Conservation (phyloP, 2,113 vertebrate genomes). For the Gopherus flavomarginatus region DNA sequence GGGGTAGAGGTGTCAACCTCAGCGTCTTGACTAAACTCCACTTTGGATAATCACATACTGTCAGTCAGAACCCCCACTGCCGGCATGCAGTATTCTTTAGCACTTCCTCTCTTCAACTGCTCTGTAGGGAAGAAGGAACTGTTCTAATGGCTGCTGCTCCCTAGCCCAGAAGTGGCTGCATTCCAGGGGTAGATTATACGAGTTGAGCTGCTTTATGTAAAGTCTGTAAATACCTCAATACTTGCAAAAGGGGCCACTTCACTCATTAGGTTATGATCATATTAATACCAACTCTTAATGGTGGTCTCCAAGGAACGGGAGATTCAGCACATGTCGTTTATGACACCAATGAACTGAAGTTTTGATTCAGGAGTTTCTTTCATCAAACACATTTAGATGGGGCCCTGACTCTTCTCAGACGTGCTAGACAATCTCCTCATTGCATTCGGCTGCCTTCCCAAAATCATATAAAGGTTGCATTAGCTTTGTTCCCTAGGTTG, state of each 20-base stretch:
- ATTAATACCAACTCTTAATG: neutral
- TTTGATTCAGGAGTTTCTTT: neutral
- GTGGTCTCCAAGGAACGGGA: neutral
- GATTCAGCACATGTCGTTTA: neutral
- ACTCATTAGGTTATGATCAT: neutral
- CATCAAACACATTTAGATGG: neutral
- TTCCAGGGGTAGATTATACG: neutral
- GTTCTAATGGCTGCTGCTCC: neutral
- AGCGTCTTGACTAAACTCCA: neutral
- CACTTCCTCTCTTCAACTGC: neutral
- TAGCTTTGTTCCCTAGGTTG: neutral
- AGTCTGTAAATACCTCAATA: neutral
- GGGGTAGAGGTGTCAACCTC: neutral
- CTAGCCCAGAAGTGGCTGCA: neutral
- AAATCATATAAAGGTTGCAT: neutral
- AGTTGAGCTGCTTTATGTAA: neutral
- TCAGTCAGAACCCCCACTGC: neutral
- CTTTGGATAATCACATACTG: neutral
- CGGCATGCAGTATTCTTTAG: neutral
- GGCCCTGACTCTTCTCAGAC: neutral
- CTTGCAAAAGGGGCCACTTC: fast-evolving
- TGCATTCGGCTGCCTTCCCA: neutral
- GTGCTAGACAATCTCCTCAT: fast-evolving
- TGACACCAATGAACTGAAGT: neutral
- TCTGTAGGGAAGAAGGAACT: neutral